Conservation (phyloP, 2,888 invertebrate species). For the Oscheius sp. region DNA sequence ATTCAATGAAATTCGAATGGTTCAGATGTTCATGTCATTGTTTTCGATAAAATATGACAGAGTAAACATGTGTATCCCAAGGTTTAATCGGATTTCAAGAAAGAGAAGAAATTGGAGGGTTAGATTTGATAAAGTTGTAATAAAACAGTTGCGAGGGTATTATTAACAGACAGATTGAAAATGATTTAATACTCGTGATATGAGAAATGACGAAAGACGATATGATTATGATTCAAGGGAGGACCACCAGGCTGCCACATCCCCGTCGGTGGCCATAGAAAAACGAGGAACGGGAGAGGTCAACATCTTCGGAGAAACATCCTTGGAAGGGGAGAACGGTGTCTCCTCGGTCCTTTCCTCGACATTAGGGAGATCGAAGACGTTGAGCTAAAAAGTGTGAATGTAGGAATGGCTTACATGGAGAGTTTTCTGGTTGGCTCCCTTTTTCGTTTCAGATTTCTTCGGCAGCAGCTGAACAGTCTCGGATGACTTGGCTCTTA, state of each 20-base stretch:
- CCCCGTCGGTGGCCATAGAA: slow-evolving; percentile 7
- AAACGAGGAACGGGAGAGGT: slow-evolving; percentile 3
- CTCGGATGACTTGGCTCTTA: slow-evolving; percentile 33
- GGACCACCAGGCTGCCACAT: slow-evolving; percentile 23
- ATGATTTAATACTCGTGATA: no score
- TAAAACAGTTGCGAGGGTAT: no score
- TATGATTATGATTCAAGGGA: neutral
- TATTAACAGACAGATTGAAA: no score
- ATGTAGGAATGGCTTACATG: slow-evolving; percentile 59
- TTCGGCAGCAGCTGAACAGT: slow-evolving; percentile 55
- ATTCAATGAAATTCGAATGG: no score
- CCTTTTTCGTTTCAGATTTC: slow-evolving; percentile 40
- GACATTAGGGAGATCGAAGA: slow-evolving; percentile 65
- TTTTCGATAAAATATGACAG: no score
- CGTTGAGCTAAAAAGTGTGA: slow-evolving; percentile 54
- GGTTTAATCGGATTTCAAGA: no score
- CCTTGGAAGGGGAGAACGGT: slow-evolving; percentile 42
- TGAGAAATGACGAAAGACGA: no score
- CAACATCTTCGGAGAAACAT: slow-evolving; percentile 8
- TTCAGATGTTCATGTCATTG: no score
- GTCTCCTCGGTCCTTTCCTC: slow-evolving; percentile 64
- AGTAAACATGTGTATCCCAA: no score
- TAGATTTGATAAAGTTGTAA: no score
- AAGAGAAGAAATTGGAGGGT: no score
- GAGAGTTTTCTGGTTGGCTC: slow-evolving; percentile 43